These are phyloP conservation scores for Erythrolamprus reginae DNA, from an alignment of 2,113 vertebrate genomes.

Conservation along the genomic window DNA sequence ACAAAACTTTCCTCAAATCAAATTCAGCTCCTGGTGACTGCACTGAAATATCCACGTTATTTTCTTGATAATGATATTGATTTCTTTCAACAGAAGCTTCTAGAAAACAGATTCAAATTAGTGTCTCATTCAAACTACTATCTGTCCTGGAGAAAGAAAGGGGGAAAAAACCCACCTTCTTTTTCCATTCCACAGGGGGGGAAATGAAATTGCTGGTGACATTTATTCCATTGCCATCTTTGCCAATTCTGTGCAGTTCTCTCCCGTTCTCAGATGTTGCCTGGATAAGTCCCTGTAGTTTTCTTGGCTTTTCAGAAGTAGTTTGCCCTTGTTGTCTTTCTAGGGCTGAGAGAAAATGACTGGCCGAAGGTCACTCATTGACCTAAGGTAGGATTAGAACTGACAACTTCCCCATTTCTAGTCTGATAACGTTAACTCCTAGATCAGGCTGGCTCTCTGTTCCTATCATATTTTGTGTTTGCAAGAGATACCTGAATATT, in stretches of 20 bases:
- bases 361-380: neutral
- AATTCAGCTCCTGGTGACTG: neutral
- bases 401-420: neutral
- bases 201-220: neutral
- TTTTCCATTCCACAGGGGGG: neutral
- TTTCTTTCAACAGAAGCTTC: neutral
- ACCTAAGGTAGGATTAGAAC: neutral
- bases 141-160: neutral
- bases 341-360: neutral
- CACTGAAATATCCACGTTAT: neutral
- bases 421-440: neutral
- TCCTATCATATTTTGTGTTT: neutral
- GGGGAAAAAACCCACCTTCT: neutral
- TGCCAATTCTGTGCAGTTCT: neutral
- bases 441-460: neutral
- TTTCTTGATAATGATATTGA: neutral
- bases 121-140: neutral
- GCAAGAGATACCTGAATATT: neutral
- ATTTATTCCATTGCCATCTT: neutral
- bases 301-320: neutral
- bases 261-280: neutral
- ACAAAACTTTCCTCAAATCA: neutral
- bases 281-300: neutral
- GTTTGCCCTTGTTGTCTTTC: neutral
- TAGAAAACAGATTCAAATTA: neutral